A percentile compares a stretch with the other conserved stretches of the same genome.
Conservation (phyloP, 2,797 vertebrate genomes). For the Antrozous pallidus region DNA sequence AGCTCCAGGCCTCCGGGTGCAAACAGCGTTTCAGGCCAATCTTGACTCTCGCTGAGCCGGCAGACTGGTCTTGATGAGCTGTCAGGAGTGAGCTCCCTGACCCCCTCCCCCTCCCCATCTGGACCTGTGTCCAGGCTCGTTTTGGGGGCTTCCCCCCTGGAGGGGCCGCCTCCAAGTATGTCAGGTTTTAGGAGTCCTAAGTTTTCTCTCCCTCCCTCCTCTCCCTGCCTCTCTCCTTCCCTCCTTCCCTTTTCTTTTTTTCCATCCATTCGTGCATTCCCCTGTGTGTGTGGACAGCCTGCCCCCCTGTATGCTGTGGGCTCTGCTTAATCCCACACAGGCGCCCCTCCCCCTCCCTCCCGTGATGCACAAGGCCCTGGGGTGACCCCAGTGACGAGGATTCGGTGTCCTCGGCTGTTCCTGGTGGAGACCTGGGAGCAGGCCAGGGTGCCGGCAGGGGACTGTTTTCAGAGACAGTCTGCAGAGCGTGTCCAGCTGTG, state of each 20-base stretch:
- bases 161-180: background rate
- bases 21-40: fast-evolving
- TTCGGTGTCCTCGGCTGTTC: background rate
- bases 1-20: background rate
- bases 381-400: background rate
- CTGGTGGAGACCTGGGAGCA: background rate
- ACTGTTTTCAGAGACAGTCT: background rate
- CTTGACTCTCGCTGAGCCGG: fast-evolving
- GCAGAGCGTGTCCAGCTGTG: background rate
- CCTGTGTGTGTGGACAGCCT: background rate
- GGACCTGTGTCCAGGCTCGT: fast-evolving
- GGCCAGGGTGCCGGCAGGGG: background rate
- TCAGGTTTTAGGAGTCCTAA: background rate
- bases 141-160: background rate
- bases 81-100: fast-evolving
- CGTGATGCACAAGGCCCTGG: fast-evolving
- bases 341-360: fast-evolving
- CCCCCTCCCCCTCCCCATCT: background rate
- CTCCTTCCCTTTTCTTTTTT: background rate
- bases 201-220: background rate
- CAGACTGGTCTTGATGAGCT: background rate
- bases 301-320: fast-evolving
- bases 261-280: too few relatives aligned
- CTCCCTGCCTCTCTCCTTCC: too few relatives aligned
- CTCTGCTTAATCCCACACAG: fast-evolving